These are phyloP conservation scores for Coelopa frigida DNA, from an alignment of 1,140 invertebrate genomes.

Conservation along the genomic window DNA sequence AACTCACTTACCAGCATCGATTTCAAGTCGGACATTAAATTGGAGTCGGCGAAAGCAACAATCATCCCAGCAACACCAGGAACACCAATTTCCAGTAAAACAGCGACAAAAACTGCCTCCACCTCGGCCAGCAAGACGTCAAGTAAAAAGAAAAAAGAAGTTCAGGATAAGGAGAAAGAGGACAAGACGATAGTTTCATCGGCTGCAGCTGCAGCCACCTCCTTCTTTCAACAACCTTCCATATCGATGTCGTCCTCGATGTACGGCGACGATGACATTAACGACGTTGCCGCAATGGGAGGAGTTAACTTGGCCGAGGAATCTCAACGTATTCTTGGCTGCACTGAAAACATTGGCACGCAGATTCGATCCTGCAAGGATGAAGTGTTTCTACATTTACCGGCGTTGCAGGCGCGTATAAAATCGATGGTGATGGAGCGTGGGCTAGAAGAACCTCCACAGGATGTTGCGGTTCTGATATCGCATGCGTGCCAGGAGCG, in stretches of 20 bases:
- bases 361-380: conserved; percentile 95
- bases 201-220: conserved; percentile 28
- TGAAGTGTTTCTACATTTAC: conserved; percentile 78
- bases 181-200: conserved; percentile 43
- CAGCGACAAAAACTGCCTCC: conserved; percentile 15
- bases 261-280: conserved; percentile 89
- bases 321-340: conserved; percentile 88
- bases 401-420: conserved; percentile 70
- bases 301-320: conserved; percentile 98
- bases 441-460: conserved; percentile 78
- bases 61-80: conserved; percentile 26
- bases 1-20: conserved; percentile 4
- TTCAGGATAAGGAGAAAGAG: conserved; percentile 26
- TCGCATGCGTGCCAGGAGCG: conserved; percentile 94
- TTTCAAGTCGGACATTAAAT: conserved; percentile 26
- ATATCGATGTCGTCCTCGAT: conserved; percentile 44
- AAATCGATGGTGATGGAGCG: conserved; percentile 64
- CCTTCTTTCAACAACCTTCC: conserved; percentile 40
- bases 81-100: conserved; percentile 23
- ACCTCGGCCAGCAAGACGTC: conserved; percentile 23
- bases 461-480: conserved; percentile 83
- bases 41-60: no score
- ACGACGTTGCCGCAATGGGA: conserved; percentile 98
- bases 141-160: conserved; percentile 37
- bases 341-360: conserved; percentile 90